Conservation (phyloP, 2,888 invertebrate species). For the Polydesmus complanatus region DNA sequence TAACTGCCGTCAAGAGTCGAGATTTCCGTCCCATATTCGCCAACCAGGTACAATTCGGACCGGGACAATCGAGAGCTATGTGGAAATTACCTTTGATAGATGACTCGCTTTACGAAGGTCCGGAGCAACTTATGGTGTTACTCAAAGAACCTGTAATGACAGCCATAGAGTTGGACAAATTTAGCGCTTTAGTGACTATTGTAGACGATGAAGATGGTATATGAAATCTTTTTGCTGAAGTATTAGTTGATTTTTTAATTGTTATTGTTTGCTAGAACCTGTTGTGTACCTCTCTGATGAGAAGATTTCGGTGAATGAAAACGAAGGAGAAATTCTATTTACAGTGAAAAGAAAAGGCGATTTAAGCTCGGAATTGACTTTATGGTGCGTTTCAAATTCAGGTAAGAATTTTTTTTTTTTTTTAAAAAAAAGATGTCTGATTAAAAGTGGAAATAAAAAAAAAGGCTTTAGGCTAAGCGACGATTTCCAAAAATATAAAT, state of each 20-base stretch:
- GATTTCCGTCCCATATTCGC: constrained; percentile 28
- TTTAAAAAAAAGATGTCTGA: no score
- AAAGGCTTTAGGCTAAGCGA: no score
- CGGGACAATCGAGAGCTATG: constrained; percentile 30
- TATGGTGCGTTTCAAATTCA: constrained; percentile 29
- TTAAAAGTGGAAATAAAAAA: no score
- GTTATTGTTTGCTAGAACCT: constrained; percentile 25
- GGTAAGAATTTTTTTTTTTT: constrained; percentile 25
- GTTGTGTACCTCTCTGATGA: constrained; percentile 26
- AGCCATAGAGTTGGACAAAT: constrained; percentile 23
- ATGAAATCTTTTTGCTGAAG: constrained; percentile 29
- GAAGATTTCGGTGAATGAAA: constrained; percentile 27
- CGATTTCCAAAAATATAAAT: no score
- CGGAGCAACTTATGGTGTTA: constrained; percentile 27
- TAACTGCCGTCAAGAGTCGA: constrained; percentile 28
- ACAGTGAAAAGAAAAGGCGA: constrained; percentile 29
- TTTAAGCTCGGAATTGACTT: constrained; percentile 28
- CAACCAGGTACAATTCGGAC: constrained; percentile 32
- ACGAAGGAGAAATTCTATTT: constrained; percentile 26
- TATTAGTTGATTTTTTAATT: constrained; percentile 18
- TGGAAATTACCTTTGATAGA: constrained; percentile 30
- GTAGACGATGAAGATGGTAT: constrained; percentile 17
- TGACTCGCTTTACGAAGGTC: constrained; percentile 28
- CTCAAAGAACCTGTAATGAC: constrained; percentile 30
- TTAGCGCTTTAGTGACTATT: constrained; percentile 26